These are phyloP conservation scores for Lasioglossum malachurum DNA, from an alignment of 2,888 invertebrate species.

Conservation along the genomic window DNA sequence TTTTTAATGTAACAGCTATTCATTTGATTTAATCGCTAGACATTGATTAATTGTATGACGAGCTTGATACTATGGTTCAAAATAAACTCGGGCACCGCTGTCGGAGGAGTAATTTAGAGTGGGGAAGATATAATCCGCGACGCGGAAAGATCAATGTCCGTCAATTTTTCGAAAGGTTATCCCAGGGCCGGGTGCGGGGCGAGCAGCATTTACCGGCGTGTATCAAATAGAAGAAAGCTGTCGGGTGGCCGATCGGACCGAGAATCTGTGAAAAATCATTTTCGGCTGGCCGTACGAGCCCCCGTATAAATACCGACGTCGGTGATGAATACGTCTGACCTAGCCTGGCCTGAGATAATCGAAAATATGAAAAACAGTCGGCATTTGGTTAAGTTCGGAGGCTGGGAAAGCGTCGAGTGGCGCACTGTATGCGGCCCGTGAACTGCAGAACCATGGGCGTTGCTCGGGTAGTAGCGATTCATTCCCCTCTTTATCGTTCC, in stretches of 20 bases:
- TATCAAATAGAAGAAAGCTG: background rate
- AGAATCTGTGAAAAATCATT: background rate
- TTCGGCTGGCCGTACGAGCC: no score
- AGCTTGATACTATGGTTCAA: background rate
- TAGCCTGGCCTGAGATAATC: conserved; percentile 23
- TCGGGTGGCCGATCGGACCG: background rate
- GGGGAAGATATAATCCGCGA: no score
- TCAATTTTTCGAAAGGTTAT: background rate
- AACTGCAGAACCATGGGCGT: conserved; percentile 43
- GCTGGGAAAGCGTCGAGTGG: background rate
- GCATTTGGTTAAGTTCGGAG: conserved; percentile 11
- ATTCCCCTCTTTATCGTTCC: conserved; percentile 26
- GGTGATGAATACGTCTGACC: conserved; percentile 1
- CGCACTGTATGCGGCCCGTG: background rate
- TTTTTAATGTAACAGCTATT: background rate
- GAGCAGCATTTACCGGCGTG: background rate
- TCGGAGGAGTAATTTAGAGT: no score
- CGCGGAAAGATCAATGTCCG: background rate
- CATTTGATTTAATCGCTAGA: background rate
- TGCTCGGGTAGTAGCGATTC: conserved; percentile 34
- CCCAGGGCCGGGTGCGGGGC: background rate
- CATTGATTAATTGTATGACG: background rate
- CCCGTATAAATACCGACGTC: background rate
- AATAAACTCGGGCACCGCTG: background rate
- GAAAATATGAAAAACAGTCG: conserved; percentile 29